A percentile compares a stretch with the other conserved stretches of the same genome.
phyloP scores from a whole-genome alignment of 2,113 vertebrate species.

The Percina caprodes region DNA sequence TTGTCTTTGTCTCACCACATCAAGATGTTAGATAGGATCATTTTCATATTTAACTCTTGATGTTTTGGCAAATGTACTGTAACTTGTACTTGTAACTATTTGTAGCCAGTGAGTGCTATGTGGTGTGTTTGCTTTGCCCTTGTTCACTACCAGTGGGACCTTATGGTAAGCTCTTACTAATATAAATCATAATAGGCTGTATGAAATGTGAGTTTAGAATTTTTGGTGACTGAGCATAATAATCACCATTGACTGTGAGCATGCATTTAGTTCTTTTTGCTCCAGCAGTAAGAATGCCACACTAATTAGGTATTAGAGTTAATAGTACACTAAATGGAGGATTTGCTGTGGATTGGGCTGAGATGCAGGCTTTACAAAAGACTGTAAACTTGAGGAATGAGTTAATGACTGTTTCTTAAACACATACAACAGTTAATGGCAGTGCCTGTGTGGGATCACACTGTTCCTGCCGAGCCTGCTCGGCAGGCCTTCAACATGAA shows the following conservation, averaged over 20 bases:
- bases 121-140: not conserved
- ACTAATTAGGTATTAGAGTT: slow-evolving; percentile 68
- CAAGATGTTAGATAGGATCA: not conserved
- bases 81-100: too few species aligned
- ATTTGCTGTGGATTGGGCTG: slow-evolving; percentile 37
- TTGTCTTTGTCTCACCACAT: slow-evolving; percentile 23
- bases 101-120: not conserved
- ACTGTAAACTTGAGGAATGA: slow-evolving; percentile 58
- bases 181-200: not conserved
- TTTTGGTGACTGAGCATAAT: slow-evolving; percentile 9
- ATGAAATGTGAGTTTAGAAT: not conserved
- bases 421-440: slow-evolving; percentile 38
- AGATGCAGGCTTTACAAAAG: slow-evolving; percentile 63
- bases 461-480: slow-evolving; percentile 66
- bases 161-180: not conserved
- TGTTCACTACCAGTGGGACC: slow-evolving; percentile 12
- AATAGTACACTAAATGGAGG: slow-evolving; percentile 51
- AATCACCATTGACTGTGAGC: not conserved
- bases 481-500: slow-evolving; percentile 42
- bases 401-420: slow-evolving; percentile 53
- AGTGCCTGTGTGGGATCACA: slow-evolving; percentile 36
- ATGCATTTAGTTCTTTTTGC: not conserved
- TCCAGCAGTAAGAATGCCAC: slow-evolving; percentile 44
- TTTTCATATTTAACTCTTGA: not conserved
- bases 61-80: not conserved